Base-by-base conservation (phyloP, 2,888 invertebrate species). In the Calameuta pallipes region DNA sequence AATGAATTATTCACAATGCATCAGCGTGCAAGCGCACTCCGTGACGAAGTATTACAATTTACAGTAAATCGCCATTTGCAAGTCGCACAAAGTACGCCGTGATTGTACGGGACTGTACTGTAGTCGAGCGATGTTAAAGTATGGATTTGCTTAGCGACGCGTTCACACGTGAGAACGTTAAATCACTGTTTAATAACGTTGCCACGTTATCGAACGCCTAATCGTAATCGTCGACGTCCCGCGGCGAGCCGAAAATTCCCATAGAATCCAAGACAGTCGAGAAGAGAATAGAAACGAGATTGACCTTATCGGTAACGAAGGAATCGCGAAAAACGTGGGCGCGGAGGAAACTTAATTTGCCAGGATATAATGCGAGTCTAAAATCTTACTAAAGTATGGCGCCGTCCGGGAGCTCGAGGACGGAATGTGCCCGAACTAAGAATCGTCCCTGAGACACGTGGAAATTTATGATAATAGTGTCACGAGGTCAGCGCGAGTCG, bases 1-100 rank as follows among this genome's bases (percentile, higher is more conserved):
- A 82, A 85, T 85, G 85, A 85, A 85, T 85, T 80, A 85, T 85
- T 85, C 85, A 85, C 81, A 76, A 75, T 78, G 79, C 78, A 78
- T 79, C 78, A 77, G 76, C 78, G 78, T 74, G n/a, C n/a, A 37
- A 35, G 70, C 75, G 76, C 81, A 79, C 78, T 76, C 84, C 82
- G 83, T 82, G 81, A 84, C 83, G 83, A 84, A 85, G 85, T 83
- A 81, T 84, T 75, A 30, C 81, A 80, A 83, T 83, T 83, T 82
- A 80, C 78, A 82, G 77, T 83, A 81, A 83, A 83, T 82, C 83
- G 77, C 80, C 80, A 83, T 83, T 83, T 83, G 83, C 83, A 83
- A 83, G 82, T 83, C 82, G 81, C 81, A 76, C 76, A 73, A 80
- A 73, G 37, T 30, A 41, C 37, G 68, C 74, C 73, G n/a, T 56